These are phyloP conservation scores for Brevipalpus yothersi DNA, from an alignment of 1,140 invertebrate genomes.

Conservation along the genomic window DNA sequence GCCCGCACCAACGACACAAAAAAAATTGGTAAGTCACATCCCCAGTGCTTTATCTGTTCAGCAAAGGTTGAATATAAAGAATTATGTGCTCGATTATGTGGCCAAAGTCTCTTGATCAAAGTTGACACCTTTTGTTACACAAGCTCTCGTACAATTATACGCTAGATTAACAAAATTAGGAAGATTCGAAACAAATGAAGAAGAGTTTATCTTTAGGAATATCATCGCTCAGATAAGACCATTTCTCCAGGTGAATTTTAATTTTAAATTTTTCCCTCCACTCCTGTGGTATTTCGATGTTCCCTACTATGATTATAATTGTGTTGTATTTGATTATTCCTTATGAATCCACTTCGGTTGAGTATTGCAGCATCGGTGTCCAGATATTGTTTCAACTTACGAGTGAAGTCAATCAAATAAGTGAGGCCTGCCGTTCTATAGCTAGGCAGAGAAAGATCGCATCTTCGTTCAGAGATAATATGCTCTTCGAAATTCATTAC, in stretches of 20 bases:
- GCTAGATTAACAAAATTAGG: constrained; percentile 82
- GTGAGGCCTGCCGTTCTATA: constrained; percentile 66
- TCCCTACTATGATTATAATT: too few species aligned
- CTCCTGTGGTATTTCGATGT: neutral
- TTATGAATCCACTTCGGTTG: constrained; percentile 22
- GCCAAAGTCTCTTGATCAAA: constrained; percentile 74
- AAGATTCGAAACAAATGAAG: constrained; percentile 83
- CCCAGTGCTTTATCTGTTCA: constrained; percentile 35
- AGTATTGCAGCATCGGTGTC: constrained; percentile 85
- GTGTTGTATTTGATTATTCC: neutral
- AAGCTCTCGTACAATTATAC: constrained; percentile 71
- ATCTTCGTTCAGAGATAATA: constrained; percentile 81
- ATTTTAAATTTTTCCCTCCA: neutral
- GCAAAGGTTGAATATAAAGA: constrained; percentile 62
- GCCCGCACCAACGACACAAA: constrained; percentile 80
- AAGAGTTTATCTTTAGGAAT: constrained; percentile 78
- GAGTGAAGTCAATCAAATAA: constrained; percentile 58
- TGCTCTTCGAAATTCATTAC: constrained; percentile 89
- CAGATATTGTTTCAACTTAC: constrained; percentile 79
- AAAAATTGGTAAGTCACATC: constrained; percentile 56
- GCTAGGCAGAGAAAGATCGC: constrained; percentile 90
- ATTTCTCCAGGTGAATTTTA: constrained; percentile 55
- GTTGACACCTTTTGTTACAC: constrained; percentile 68
- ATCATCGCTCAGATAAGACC: constrained; percentile 70
- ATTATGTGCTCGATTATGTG: constrained; percentile 88